Evolutionary conservation across 2,113 vertebrate species (phyloP).

Genomic region (Euleptes europaea): DNA sequence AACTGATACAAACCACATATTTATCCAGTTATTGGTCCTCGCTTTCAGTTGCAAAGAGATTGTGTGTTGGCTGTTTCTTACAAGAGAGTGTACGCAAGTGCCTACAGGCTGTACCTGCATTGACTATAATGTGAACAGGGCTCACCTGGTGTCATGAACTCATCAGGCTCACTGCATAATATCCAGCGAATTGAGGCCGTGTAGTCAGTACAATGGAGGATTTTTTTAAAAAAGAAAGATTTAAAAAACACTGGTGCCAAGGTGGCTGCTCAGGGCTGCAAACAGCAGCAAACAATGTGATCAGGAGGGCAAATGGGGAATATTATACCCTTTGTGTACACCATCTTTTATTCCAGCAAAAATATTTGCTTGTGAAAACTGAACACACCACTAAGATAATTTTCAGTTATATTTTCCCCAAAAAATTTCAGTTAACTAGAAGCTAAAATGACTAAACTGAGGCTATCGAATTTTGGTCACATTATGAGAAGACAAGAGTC

Average conservation of each 20-base stretch:
- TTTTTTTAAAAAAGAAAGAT: neutral
- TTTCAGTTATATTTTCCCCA: neutral
- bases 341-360: neutral
- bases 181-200: neutral
- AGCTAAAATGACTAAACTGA: too few relatives aligned
- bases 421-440: too few relatives aligned
- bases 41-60: too few relatives aligned
- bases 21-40: too few relatives aligned
- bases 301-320: neutral
- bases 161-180: neutral
- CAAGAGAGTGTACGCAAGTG: too few relatives aligned
- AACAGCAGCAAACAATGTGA: neutral
- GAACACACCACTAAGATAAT: neutral
- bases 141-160: neutral
- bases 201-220: neutral
- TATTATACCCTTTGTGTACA: too few relatives aligned
- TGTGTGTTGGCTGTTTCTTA: too few relatives aligned
- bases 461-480: too few relatives aligned
- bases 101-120: too few relatives aligned
- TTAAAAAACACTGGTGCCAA: neutral
- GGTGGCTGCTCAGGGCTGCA: neutral
- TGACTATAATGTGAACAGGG: too few relatives aligned
- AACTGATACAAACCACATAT: too few relatives aligned
- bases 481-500: too few relatives aligned
- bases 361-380: neutral